Base-by-base conservation (phyloP, 2,888 invertebrate genomes). In the Acanthacorydalis orientalis region DNA sequence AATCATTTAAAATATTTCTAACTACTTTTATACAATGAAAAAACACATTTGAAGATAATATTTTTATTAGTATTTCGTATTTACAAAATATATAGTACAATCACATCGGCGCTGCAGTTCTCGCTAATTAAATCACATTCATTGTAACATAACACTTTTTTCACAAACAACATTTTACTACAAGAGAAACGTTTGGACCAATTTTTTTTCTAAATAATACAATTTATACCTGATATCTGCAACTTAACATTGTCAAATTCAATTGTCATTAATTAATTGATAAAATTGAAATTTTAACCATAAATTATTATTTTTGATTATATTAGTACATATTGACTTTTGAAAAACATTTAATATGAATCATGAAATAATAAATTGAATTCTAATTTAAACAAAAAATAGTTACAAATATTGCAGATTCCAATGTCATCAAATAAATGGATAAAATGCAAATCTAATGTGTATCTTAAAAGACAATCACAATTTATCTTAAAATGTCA, bases 11-110 rank as follows among this genome's bases (percentile, higher is more conserved):
- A 12, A 37, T 35, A 11, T 35, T n/a, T 37, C 1, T 12, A 14
- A 37, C 10, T 12, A 37, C 35, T n/a, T 37, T n/a, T 9, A 10
- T 12, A 37, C 7, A n/a, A 37, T 37, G 9, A 37, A 37, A 37
- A 7, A 6, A 37, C n/a, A 9, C 9, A 37, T 14, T 14, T 37
- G 37, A 37, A 37, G 37, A 37, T 37, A 37, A 37, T 43, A 12
- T 14, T 43, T 41, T 43, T 43, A 43, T 43, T 43, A 43, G 31
- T 43, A 43, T 33, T 43, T 43, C 43, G 38, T 46, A 46, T 46
- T 38, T 46, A 46, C 38, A 46, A 46, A 38, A 46, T 46, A 39
- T 46, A 39, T 46, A 39, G 34, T 46, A 46, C 46, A 46, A 46
- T 46, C 46, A 46, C 46, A 46, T 46, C 31, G 12, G 37, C 31